A percentile compares a stretch with the other conserved stretches of the same genome.
These are phyloP conservation scores for Synanthedon tipuliformis DNA, from an alignment of 2,888 invertebrate genomes.

Conservation along the genomic window DNA sequence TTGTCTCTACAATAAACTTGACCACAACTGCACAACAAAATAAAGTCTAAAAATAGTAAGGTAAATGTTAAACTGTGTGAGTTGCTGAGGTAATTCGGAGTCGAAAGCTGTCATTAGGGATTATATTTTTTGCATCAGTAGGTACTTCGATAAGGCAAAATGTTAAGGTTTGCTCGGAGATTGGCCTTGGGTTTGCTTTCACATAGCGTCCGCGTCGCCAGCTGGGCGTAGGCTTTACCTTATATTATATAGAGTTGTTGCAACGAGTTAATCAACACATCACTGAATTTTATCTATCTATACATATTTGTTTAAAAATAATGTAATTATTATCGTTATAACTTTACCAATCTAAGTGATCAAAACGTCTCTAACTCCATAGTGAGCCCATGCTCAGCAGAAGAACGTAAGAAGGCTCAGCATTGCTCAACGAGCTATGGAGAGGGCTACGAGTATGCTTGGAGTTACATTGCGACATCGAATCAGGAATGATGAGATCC, in stretches of 20 bases:
- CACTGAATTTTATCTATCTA: too few species aligned
- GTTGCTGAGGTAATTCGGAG: conserved; percentile 5
- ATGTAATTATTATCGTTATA: too few species aligned
- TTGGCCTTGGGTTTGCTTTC: conserved; percentile 50
- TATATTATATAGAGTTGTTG: conserved; percentile 21
- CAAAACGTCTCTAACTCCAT: too few species aligned
- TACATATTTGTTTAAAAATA: too few species aligned
- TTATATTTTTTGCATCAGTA: conserved; percentile 28
- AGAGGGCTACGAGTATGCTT: too few species aligned
- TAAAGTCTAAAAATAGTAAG: background rate
- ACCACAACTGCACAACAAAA: background rate
- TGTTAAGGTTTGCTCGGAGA: conserved; percentile 41
- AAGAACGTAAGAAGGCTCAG: too few species aligned
- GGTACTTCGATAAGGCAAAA: conserved; percentile 32
- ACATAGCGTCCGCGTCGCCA: conserved; percentile 19
- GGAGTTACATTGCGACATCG: too few species aligned
- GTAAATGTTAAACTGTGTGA: background rate
- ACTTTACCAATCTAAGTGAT: too few species aligned
- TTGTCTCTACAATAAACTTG: background rate
- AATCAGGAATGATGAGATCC: too few species aligned
- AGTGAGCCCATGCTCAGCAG: too few species aligned
- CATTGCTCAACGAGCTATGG: too few species aligned
- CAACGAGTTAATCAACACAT: too few species aligned
- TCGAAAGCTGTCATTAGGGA: conserved; percentile 14
- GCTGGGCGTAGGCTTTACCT: conserved; percentile 29